Percentiles rank a stretch among this genome's conserved stretches.
phyloP scores from a whole-genome alignment of 2,113 vertebrate genomes.

The Sarotherodon lohbergeri region DNA sequence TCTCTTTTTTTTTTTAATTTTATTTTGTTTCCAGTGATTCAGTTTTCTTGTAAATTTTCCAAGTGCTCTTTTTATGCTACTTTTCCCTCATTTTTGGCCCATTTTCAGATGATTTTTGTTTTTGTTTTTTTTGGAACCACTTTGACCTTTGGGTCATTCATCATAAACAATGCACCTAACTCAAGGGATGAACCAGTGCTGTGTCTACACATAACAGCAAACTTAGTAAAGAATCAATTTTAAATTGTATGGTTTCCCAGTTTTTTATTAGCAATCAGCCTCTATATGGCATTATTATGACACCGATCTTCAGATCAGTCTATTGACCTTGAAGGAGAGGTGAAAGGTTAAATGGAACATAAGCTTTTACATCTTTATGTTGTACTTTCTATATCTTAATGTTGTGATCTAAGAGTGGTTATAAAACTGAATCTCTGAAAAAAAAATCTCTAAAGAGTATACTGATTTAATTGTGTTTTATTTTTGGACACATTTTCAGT shows the following conservation, averaged over 20 bases:
- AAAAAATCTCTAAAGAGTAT: neutral
- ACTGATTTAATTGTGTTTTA: neutral
- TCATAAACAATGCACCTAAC: neutral
- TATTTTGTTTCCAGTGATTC: fast-evolving
- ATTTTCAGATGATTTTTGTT: neutral
- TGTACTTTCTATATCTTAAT: neutral
- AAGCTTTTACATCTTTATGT: neutral
- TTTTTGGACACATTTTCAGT: neutral
- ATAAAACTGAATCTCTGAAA: neutral
- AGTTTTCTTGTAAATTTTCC: fast-evolving
- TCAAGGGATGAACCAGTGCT: neutral
- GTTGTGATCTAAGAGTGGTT: neutral
- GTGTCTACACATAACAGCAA: neutral
- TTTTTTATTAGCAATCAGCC: neutral
- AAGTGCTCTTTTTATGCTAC: neutral
- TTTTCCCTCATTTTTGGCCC: neutral
- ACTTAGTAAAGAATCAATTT: neutral
- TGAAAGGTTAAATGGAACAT: neutral
- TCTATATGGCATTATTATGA: neutral
- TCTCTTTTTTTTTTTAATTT: neutral
- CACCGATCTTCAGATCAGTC: neutral
- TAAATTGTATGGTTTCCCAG: neutral
- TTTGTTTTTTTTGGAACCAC: neutral
- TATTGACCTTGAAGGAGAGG: neutral
- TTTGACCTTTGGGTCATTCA: neutral